Percentiles rank a stretch among this genome's conserved stretches.
These are phyloP conservation scores for Anthoscopus minutus DNA, from an alignment of 2,113 vertebrate species.

Conservation along the genomic window DNA sequence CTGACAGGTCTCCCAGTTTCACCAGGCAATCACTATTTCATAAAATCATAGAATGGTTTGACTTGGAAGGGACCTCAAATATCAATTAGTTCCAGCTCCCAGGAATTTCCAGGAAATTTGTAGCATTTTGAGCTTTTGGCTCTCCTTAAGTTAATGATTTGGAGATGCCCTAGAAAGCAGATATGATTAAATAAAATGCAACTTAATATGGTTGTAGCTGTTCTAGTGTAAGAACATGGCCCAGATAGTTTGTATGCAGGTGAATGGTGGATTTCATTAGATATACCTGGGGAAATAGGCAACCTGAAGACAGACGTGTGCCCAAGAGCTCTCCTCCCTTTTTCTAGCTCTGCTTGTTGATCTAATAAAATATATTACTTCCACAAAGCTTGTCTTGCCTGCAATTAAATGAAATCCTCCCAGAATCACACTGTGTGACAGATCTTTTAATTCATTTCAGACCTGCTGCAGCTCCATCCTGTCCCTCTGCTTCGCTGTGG, in stretches of 20 bases:
- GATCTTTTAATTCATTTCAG: conserved; percentile 5
- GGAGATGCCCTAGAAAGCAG: neutral
- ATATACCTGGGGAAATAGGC: neutral
- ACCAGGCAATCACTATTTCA: neutral
- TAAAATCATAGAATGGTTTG: neutral
- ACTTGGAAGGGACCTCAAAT: neutral
- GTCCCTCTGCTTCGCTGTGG: neutral
- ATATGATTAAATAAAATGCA: neutral
- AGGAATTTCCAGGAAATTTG: neutral
- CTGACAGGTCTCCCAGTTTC: neutral
- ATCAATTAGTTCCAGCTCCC: neutral
- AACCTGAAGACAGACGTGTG: neutral
- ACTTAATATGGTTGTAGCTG: neutral
- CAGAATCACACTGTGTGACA: neutral
- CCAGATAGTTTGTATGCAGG: neutral
- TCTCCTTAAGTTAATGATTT: neutral
- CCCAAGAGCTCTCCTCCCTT: neutral
- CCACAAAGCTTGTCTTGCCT: neutral
- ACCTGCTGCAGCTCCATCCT: neutral
- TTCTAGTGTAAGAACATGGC: neutral
- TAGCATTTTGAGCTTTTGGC: neutral
- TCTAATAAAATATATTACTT: neutral
- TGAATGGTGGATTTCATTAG: neutral
- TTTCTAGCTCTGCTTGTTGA: neutral
- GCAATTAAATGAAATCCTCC: neutral